Base-by-base conservation (phyloP, 2,797 vertebrate genomes). In the Miichthys miiuy region DNA sequence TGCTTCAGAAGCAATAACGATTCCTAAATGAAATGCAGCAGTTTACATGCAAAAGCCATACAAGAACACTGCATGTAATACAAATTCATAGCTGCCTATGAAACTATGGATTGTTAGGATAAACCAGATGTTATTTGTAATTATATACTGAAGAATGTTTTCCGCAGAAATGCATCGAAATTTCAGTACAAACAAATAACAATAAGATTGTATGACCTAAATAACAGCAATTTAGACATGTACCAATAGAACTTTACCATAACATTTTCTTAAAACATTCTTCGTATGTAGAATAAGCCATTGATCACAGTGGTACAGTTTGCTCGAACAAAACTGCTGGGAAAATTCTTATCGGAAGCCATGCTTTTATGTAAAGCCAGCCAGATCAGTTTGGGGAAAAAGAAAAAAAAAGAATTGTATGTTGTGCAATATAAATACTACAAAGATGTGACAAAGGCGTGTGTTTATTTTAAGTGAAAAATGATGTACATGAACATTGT, bases 1-100 rank as follows among this genome's bases (percentile, higher is more conserved):
- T 8, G 74, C 77, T 87, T 75, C 69, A 72, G 41, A 78, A 68
- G 38, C 58, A 88, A 84, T 81, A 83, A 62, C 65, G 68, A 44
- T 68, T 84, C 47, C 51, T 75, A 62, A 73, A 75, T 76, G 61
- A 68, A 79, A 68, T 44, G 17, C 30, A 60, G 38, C 8, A 38
- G 20, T 65, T 38, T 51, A 60, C 13, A 65, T 52, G 18, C 46
- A 69, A 62, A 73, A 23, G 8, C 34, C 75, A 21, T 23, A 42
- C 25, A 58, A 41, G 30, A 46, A 27, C 51, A 47, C n/a, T 56
- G 7, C 30, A 54, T 77, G 70, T 60, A 68, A 70, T 47, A 41
- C n/a, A 69, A 79, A 48, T 46, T 61, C 16, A 56, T n/a, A 10
- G 9, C 50, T 77, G 30, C 44, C 41, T 63, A 23, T 54, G 20